Base-by-base conservation (phyloP, 2,797 vertebrate genomes). In the Peromyscus melanophrys region DNA sequence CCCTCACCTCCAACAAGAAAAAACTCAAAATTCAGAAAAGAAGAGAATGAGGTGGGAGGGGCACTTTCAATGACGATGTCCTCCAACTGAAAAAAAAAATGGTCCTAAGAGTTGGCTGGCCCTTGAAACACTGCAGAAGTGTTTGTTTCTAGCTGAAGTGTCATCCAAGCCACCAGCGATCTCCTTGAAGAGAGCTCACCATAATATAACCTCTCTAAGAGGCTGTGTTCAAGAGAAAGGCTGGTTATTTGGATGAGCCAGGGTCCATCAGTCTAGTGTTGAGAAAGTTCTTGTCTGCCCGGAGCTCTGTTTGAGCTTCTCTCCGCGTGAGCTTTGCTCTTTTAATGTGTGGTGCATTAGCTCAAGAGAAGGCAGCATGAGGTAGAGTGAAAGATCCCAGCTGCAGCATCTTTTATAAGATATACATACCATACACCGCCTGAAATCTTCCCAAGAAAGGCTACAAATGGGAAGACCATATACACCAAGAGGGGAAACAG, bases 101-200 rank as follows among this genome's bases (percentile, higher is more conserved):
- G 61, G 29, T 71, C 63, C 59, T 8, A 27, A 78, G 37, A 76
- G 61, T 43, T 31, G 4, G 23, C 13, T n/a, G 81, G n/a, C 25
- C 49, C 91, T 84, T 85, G 89, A 97, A 96, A 55, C 37, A 57
- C 25, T 46, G 16, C 31, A 80, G 43, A 95, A 92, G 69, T 96
- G 37, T 80, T 76, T 84, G 31, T n/a, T 86, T 96, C 71, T 91
- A 8, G n/a, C 34, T 77, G 10, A 94, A 92, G 77, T 95, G 92
- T 76, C 77, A 95, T 96, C 93, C 81, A 94, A 88, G 83, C 16
- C n/a, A 65, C 94, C 86, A 80, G 40, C 34, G 34, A 84, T 49
- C 76, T 88, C 89, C 46, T 89, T 96, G 76, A 78, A 94, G 88
- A 87, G 19, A 95, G 34, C 80, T 55, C 69, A 61, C 21, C 93